phyloP scores from a whole-genome alignment of 2,888 invertebrate species.

The Drosophila gaucha region DNA sequence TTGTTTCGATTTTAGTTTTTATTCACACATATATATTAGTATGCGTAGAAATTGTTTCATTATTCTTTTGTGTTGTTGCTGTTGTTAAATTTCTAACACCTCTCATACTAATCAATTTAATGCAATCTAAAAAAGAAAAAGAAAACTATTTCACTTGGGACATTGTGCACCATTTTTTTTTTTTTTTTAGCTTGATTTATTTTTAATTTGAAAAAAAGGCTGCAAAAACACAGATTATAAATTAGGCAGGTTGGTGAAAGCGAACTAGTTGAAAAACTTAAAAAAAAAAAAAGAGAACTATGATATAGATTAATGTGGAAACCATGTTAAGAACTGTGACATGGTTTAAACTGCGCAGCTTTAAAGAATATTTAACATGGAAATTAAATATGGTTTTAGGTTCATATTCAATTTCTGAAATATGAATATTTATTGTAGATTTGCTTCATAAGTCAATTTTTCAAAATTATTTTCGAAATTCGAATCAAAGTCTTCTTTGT shows the following conservation, averaged over 20 bases:
- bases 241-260: not conserved
- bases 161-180: constrained; percentile 8
- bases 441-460: too few relatives aligned
- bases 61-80: constrained; percentile 19
- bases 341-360: not conserved
- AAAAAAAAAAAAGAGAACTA: too few relatives aligned
- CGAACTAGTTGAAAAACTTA: not conserved
- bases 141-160: constrained; percentile 4
- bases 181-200: not conserved
- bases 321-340: too few relatives aligned
- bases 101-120: constrained; percentile 1
- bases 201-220: not conserved
- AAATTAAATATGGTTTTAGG: not conserved
- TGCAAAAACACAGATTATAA: not conserved
- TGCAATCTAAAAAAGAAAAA: not conserved
- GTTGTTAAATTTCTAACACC: constrained; percentile 8
- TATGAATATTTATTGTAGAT: too few relatives aligned
- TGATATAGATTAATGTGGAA: too few relatives aligned
- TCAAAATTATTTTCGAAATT: too few relatives aligned
- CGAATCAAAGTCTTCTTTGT: too few relatives aligned
- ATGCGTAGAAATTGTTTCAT: not conserved
- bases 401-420: not conserved
- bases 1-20: constrained; percentile 4
- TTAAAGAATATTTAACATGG: not conserved
- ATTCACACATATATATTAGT: constrained; percentile 1